Conservation (phyloP, 2,113 vertebrate species). For the Calidris pygmaea region DNA sequence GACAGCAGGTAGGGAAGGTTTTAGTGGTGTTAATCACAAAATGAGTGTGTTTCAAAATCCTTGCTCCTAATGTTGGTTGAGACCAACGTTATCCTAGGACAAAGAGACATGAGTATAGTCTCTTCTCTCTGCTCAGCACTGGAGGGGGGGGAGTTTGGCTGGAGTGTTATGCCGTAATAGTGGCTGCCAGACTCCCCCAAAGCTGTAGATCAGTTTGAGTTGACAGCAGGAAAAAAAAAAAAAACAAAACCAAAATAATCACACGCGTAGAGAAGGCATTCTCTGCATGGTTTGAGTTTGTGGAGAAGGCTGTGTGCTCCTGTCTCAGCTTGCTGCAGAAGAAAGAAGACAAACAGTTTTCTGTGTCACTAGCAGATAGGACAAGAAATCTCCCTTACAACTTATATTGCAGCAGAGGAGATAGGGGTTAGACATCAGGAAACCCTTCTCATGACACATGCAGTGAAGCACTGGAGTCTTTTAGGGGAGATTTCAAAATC, state of each 20-base stretch:
- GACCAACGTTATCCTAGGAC: neutral
- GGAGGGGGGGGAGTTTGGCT: neutral
- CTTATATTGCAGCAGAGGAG: neutral
- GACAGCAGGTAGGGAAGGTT: neutral
- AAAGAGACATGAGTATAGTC: rapidly evolving
- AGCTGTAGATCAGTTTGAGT: neutral
- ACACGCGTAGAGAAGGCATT: neutral
- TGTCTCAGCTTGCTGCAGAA: neutral
- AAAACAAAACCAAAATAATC: neutral
- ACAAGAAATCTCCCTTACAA: neutral
- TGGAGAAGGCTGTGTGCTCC: neutral
- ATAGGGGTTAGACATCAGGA: neutral
- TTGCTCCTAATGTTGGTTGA: neutral
- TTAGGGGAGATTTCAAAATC: neutral
- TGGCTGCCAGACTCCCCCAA: neutral
- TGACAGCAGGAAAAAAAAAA: neutral
- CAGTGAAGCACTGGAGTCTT: neutral
- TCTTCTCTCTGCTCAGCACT: neutral
- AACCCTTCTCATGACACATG: neutral
- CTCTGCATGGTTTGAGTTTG: neutral
- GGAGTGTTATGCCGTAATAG: neutral
- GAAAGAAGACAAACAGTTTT: neutral
- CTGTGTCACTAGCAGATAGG: neutral
- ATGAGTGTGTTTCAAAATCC: neutral
- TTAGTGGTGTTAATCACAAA: neutral